phyloP scores from a whole-genome alignment of 2,888 invertebrate species.

The Ennomos erosarius region DNA sequence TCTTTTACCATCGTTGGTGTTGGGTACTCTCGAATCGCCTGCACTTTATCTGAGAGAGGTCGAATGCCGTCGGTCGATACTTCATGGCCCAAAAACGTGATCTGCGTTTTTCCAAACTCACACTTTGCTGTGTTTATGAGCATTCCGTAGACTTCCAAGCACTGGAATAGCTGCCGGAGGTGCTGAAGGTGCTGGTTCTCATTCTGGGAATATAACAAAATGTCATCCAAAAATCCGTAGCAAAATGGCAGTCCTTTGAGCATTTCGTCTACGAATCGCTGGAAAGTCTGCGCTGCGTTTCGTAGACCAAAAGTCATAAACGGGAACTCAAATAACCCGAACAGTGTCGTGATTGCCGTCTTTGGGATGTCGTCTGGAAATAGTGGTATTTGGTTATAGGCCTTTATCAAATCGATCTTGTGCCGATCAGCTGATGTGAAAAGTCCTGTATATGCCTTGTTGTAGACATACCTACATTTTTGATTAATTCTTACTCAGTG shows the following conservation, averaged over 20 bases:
- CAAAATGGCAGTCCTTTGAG: conserved; percentile 1
- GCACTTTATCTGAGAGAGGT: neutral
- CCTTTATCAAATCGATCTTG: no score
- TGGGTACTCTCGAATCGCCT: neutral
- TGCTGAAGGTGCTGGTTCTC: neutral
- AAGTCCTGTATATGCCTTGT: conserved; percentile 1
- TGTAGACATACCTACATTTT: no score
- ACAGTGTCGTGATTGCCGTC: no score
- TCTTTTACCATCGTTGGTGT: conserved; percentile 1
- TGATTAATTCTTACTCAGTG: no score
- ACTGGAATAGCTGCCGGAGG: neutral
- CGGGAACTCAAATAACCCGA: no score
- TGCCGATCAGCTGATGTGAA: no score
- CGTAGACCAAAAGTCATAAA: no score
- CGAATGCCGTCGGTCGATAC: neutral
- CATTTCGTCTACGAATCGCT: no score
- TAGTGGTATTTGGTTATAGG: no score
- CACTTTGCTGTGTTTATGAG: neutral
- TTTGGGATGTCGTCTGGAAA: no score
- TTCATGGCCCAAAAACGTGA: neutral
- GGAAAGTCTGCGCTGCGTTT: no score
- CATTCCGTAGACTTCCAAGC: neutral
- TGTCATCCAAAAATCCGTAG: neutral
- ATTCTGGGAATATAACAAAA: neutral
- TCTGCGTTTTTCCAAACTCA: neutral